Evolutionary conservation across 2,113 vertebrate genomes (phyloP), one percentile per base, ranked within the genome.

Genomic region (Calcarius ornatus): DNA sequence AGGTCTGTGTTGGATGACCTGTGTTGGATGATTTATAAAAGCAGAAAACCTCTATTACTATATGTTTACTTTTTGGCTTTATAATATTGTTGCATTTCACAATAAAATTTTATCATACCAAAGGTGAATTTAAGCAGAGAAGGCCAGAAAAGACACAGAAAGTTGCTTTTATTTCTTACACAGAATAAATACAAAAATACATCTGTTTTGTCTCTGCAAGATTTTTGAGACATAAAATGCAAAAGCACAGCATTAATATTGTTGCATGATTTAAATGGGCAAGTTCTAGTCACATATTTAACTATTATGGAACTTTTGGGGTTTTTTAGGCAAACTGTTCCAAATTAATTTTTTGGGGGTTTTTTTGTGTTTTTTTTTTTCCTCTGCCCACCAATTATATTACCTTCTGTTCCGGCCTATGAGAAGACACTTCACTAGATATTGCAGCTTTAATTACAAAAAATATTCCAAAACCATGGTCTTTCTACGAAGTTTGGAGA

Each of bases 371-470:
- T 24, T 12, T n/a, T 27, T 10, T 31, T 19, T 22, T 12, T 38
- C 11, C 38, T 0, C 25, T 51, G 6, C 35, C 8, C 11, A n/a
- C 1, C 15, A 3, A 11, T 35, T 71, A 12, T 53, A 35, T 38
- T 80, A 8, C 1, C 8, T 61, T 68, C 13, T 78, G 0, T 30
- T 37, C 40, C 43, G 40, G 8, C 23, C n/a, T 53, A 4, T 28
- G 12, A 57, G 27, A 70, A 51, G 33, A 16, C 31, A 42, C 5
- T 38, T 60, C 16, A 25, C 5, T 40, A 14, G 2, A 8, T 51
- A 9, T 3, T 45, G 7, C 28, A 33, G 5, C 38, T 85, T 85
- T 56, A 79, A 50, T 10, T 56, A 20, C 38, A 20, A 54, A 11
- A 71, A 47, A 19, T n/a, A 38, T 51, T 90, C 24, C n/a, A 64